A percentile compares a stretch with the other conserved stretches of the same genome.
Conservation (phyloP, 2,113 vertebrate genomes). For the Lasiurus borealis region DNA sequence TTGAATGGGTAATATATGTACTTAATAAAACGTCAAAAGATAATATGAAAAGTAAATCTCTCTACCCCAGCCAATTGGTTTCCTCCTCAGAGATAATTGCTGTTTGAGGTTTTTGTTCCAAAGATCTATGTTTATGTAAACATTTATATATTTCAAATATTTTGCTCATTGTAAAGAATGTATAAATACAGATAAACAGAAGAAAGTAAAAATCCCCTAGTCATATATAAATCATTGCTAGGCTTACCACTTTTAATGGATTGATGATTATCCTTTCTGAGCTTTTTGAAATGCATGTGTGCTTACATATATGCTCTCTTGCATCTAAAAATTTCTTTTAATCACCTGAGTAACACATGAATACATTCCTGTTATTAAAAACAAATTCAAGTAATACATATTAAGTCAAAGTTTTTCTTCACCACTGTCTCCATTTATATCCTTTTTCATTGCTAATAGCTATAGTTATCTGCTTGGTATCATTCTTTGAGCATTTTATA, state of each 20-base stretch:
- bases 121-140: not conserved
- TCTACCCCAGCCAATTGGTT: not conserved
- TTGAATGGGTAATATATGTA: not conserved
- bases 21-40: constrained; percentile 2
- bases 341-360: not conserved
- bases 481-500: constrained; percentile 31
- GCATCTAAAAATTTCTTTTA: not conserved
- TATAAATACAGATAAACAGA: not conserved
- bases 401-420: not conserved
- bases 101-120: not conserved
- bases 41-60: not conserved
- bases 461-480: not conserved
- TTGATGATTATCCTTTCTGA: not conserved
- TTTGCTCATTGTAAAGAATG: not conserved
- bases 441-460: not conserved
- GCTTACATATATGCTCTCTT: not conserved
- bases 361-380: not conserved
- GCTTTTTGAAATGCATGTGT: not conserved
- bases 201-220: not conserved
- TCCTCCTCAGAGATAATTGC: not conserved
- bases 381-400: not conserved
- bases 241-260: not conserved
- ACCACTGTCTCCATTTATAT: not conserved
- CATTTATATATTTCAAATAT: not conserved
- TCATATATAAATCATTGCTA: not conserved